Evolutionary conservation across 2,888 invertebrate species (phyloP).

Genomic region (Standfussiana lucernea): DNA sequence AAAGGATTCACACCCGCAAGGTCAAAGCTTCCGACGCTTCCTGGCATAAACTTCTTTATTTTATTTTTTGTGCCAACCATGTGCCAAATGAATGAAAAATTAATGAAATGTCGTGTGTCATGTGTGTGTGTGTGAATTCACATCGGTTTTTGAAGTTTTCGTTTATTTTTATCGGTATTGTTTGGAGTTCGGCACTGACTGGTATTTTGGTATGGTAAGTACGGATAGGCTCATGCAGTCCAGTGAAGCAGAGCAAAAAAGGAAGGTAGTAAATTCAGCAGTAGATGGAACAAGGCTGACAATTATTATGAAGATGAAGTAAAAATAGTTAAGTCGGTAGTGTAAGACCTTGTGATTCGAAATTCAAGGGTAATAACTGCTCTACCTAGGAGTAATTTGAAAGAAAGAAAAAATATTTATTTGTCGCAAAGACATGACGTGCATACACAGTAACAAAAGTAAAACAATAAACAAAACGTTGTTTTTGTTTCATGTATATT

Average conservation of each 20-base stretch:
- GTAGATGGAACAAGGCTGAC: too few relatives aligned
- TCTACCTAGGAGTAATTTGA: too few relatives aligned
- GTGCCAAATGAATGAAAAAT: conserved; percentile 48
- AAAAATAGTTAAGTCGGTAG: neutral
- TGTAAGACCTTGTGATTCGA: neutral
- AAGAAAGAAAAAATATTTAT: too few relatives aligned
- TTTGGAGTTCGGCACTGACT: neutral
- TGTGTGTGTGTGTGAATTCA: too few relatives aligned
- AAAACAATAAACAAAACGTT: too few relatives aligned
- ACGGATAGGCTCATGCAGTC: neutral
- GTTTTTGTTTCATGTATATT: too few relatives aligned
- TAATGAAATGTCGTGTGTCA: too few relatives aligned
- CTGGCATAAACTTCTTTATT: conserved; percentile 59
- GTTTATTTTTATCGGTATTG: conserved; percentile 5
- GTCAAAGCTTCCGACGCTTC: conserved; percentile 71
- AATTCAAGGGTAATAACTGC: neutral
- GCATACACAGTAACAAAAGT: too few relatives aligned
- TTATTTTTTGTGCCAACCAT: conserved; percentile 46
- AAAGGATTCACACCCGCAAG: conserved; percentile 71
- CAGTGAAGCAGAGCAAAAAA: neutral
- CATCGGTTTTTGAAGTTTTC: conserved; percentile 50
- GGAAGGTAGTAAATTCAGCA: neutral
- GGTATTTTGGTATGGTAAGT: neutral
- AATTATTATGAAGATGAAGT: too few relatives aligned
- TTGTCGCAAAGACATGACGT: too few relatives aligned